Conservation (phyloP, 2,797 vertebrate genomes). For the Cirrhinus mrigala region DNA sequence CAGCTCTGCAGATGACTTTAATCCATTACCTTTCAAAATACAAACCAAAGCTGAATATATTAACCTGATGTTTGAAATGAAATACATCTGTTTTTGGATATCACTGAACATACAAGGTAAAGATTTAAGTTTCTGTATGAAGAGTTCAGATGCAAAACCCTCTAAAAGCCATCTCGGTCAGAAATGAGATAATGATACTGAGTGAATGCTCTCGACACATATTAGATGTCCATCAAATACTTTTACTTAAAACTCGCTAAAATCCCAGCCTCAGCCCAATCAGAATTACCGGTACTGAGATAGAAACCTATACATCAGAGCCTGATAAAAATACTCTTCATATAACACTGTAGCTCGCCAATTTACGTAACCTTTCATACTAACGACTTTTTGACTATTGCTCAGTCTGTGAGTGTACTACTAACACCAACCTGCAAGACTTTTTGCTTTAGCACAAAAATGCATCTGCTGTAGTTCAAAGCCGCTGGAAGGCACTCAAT, state of each 20-base stretch:
- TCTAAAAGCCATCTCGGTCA: too few species aligned
- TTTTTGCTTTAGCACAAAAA: neutral
- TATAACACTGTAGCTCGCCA: neutral
- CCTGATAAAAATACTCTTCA: too few species aligned
- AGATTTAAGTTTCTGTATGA: neutral
- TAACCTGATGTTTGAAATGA: neutral
- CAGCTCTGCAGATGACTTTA: neutral
- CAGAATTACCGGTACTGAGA: too few species aligned
- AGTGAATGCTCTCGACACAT: too few species aligned
- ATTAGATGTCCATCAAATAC: too few species aligned
- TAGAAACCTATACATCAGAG: too few species aligned
- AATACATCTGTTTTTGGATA: neutral
- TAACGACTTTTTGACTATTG: neutral
- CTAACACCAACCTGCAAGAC: neutral
- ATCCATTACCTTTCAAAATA: slow-evolving; percentile 26
- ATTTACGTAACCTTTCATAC: neutral
- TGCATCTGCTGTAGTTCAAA: neutral
- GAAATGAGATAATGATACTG: too few species aligned
- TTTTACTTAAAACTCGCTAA: too few species aligned
- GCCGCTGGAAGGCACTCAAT: neutral
- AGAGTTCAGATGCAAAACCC: too few species aligned
- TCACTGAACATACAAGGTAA: neutral
- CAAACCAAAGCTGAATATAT: slow-evolving; percentile 37
- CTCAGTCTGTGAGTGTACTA: neutral
- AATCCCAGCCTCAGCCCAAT: too few species aligned